These are phyloP conservation scores for Collichthys lucidus DNA, from an alignment of 2,113 vertebrate genomes.

Conservation along the genomic window DNA sequence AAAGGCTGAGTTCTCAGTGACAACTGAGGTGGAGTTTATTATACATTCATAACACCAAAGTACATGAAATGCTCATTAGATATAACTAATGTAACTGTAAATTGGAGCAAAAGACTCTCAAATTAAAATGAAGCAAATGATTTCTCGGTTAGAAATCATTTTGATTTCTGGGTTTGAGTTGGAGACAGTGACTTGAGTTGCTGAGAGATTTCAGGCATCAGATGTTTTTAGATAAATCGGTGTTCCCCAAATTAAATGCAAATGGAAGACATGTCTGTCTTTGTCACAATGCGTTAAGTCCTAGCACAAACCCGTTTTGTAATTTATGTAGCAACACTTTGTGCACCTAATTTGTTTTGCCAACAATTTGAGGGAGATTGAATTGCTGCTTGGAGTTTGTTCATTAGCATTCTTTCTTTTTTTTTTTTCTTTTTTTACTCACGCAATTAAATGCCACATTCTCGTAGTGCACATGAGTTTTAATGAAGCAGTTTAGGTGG, in stretches of 20 bases:
- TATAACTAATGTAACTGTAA: background rate
- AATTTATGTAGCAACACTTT: background rate
- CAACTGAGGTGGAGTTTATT: conserved; percentile 34
- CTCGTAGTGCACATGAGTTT: background rate
- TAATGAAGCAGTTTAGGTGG: too few relatives aligned
- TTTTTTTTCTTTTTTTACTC: background rate
- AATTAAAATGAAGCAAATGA: conserved; percentile 21
- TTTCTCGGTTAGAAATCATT: conserved; percentile 1
- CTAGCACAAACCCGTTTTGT: background rate
- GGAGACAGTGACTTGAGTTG: conserved; percentile 3
- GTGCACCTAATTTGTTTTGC: background rate
- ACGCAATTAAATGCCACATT: background rate
- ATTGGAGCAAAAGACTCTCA: background rate
- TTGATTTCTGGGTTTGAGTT: background rate
- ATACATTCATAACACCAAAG: conserved; percentile 3
- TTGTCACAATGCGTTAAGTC: background rate
- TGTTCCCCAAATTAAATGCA: background rate
- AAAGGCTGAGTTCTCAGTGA: conserved; percentile 34
- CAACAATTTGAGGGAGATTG: background rate
- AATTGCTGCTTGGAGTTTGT: background rate
- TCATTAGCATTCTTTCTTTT: background rate
- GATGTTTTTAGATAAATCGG: background rate
- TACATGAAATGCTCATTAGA: conserved; percentile 8
- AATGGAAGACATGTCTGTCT: background rate
- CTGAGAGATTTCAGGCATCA: conserved; percentile 3